phyloP scores from a whole-genome alignment of 2,797 vertebrate genomes.

The Psittacula derbiana region DNA sequence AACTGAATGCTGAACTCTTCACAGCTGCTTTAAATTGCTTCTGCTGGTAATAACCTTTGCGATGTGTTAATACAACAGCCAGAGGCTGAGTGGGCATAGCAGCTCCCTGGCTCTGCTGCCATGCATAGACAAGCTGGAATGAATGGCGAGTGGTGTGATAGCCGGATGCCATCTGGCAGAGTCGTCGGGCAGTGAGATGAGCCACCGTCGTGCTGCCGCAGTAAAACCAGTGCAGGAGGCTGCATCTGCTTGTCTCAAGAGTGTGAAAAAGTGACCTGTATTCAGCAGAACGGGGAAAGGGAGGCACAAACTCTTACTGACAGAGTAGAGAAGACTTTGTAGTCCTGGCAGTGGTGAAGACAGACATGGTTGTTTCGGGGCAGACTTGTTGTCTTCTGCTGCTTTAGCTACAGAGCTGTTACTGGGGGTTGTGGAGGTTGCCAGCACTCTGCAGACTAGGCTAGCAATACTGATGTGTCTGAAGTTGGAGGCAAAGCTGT shows the following conservation, averaged over 20 bases:
- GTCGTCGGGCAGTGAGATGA: not conserved
- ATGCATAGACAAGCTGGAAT: not conserved
- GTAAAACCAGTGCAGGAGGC: not conserved
- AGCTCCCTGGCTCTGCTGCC: not conserved
- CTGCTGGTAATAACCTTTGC: not conserved
- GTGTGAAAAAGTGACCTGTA: not conserved
- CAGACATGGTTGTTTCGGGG: not conserved
- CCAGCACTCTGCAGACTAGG: not conserved
- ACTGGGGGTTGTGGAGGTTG: not conserved
- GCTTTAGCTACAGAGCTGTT: not conserved
- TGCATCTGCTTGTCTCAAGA: conserved; percentile 10
- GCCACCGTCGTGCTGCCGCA: conserved; percentile 12
- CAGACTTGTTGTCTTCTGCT: not conserved
- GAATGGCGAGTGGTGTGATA: not conserved
- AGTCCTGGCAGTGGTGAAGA: not conserved
- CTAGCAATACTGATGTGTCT: not conserved
- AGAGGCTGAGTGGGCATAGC: not conserved
- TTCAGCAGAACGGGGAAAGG: not conserved
- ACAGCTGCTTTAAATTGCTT: not conserved
- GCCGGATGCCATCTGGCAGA: not conserved
- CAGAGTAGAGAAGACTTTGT: not conserved
- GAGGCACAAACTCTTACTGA: not conserved
- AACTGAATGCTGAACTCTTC: not conserved
- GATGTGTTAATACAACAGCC: not conserved
- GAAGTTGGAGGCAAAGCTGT: not conserved